A percentile compares a stretch with the other conserved stretches of the same genome.
Conservation (phyloP, 2,797 vertebrate genomes). For the Anguilla anguilla region DNA sequence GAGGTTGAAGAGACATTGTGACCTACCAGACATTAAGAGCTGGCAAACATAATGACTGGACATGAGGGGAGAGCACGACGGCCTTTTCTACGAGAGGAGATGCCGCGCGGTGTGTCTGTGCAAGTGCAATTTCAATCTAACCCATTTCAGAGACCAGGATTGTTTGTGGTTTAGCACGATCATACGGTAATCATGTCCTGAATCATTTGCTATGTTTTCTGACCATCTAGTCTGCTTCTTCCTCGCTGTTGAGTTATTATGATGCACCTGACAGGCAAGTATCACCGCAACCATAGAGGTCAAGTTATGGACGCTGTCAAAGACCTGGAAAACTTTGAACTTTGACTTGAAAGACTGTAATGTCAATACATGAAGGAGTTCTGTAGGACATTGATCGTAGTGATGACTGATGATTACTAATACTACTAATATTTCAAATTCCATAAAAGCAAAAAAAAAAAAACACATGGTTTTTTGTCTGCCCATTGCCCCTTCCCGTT, state of each 20-base stretch:
- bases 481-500: background rate
- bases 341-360: background rate
- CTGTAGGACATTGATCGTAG: background rate
- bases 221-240: background rate
- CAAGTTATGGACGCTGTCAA: background rate
- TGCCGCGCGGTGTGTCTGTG: background rate
- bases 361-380: background rate
- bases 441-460: background rate
- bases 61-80: background rate
- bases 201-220: background rate
- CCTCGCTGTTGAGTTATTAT: background rate
- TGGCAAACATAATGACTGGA: background rate
- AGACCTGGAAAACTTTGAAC: background rate
- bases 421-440: slow-evolving; percentile 6
- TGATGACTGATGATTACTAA: background rate
- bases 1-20: background rate
- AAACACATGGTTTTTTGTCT: background rate
- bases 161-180: background rate
- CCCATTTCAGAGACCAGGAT: background rate
- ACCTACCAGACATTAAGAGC: background rate
- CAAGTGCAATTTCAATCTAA: background rate
- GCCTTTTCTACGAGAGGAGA: background rate
- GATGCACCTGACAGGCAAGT: slow-evolving; percentile 7
- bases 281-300: background rate
- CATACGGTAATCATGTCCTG: background rate